Evolutionary conservation across 2,797 vertebrate species (phyloP).

Genomic region (Balearica regulorum): DNA sequence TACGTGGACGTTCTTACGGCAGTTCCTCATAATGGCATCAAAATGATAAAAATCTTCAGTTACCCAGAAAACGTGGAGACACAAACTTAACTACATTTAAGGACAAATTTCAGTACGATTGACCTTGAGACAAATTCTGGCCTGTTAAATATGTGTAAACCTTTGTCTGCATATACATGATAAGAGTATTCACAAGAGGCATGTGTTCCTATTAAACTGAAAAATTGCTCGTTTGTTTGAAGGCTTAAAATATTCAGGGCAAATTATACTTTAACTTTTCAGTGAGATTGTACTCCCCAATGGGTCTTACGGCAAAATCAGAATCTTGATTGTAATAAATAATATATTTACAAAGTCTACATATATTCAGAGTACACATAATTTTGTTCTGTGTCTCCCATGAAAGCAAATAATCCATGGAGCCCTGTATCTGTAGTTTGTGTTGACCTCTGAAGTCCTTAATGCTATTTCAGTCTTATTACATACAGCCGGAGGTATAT

Average conservation of each 20-base stretch:
- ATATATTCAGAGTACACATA: not conserved
- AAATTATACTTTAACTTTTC: not conserved
- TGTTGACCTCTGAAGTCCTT: not conserved
- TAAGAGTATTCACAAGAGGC: not conserved
- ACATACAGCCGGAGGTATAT: not conserved
- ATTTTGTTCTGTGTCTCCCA: not conserved
- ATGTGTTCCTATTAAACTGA: not conserved
- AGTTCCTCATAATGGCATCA: not conserved
- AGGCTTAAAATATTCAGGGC: not conserved
- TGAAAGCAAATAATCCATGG: not conserved
- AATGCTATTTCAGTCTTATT: not conserved
- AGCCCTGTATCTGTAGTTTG: not conserved
- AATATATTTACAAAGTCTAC: not conserved
- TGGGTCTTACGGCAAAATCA: not conserved
- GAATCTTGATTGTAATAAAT: not conserved
- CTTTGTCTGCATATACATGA: not conserved
- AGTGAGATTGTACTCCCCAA: not conserved
- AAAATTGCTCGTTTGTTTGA: not conserved
- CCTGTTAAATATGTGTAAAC: not conserved
- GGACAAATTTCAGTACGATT: not conserved
- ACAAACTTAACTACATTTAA: not conserved
- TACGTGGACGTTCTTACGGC: not conserved
- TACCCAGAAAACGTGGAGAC: not conserved
- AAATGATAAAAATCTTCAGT: not conserved
- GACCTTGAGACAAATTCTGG: not conserved